A percentile compares a stretch with the other conserved stretches of the same genome.
These are phyloP conservation scores for Pogoniulus pusillus DNA, from an alignment of 2,797 vertebrate genomes.

Conservation along the genomic window DNA sequence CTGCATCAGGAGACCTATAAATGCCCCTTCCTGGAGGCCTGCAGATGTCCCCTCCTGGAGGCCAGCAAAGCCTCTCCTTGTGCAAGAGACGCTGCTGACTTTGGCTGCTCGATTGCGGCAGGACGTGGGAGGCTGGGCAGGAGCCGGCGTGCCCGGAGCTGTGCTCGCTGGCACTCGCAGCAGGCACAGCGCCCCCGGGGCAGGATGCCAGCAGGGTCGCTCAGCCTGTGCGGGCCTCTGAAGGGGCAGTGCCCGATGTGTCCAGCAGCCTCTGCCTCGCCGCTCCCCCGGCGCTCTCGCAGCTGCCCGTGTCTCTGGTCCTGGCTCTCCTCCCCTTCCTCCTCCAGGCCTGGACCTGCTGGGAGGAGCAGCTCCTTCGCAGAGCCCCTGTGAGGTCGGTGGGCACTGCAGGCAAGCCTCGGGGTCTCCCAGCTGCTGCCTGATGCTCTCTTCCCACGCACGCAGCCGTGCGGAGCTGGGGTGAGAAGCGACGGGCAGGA, in stretches of 20 bases:
- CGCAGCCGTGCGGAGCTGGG: accelerated
- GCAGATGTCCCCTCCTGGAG: neutral
- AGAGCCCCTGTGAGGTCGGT: accelerated
- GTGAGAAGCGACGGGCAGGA: accelerated
- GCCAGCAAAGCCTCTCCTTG: neutral
- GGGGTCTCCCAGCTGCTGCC: neutral
- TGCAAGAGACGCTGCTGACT: neutral
- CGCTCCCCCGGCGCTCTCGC: neutral
- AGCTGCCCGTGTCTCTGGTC: neutral
- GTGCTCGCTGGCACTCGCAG: neutral
- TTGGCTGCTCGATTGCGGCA: neutral
- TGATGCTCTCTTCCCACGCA: accelerated
- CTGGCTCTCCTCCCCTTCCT: neutral
- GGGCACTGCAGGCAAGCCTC: neutral
- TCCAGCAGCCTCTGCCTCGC: neutral
- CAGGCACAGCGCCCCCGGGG: neutral
- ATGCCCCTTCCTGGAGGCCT: neutral
- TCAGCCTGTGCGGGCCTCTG: neutral
- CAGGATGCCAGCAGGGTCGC: neutral
- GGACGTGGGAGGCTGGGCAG: neutral
- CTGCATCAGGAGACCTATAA: neutral
- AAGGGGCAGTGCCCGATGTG: accelerated
- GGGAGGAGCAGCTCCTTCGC: neutral
- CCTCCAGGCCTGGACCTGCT: neutral
- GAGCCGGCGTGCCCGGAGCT: neutral